Base-by-base conservation (phyloP, 2,797 vertebrate species). In the Mus minutoides region DNA sequence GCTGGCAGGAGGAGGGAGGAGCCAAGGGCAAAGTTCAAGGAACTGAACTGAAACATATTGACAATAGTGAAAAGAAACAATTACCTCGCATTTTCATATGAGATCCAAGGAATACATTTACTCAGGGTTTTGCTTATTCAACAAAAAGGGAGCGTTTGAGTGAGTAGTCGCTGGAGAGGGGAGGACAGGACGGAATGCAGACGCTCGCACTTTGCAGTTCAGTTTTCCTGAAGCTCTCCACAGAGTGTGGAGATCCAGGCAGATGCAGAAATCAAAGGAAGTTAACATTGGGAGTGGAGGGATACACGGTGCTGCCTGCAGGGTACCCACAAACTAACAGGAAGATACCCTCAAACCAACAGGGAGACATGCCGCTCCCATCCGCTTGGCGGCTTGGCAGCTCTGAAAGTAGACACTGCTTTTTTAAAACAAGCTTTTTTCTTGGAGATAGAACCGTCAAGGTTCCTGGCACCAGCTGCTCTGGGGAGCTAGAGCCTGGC, bases 101-200 rank as follows among this genome's bases (percentile, higher is more conserved):
- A 82, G 79, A 95, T 76, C 87, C 6, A 0, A 92, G 80, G 95
- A 97, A 97, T 95, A 95, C 85, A 97, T 97, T 82, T 93, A 92
- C 88, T 85, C 91, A 69, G 73, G 75, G 88, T 97, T 98, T 94
- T 97, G 97, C 97, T 98, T 97, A 97, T 94, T 97, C 96, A 54
- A 97, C 97, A 97, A 95, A 96, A 96, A 40, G 26, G 4, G 43
- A 62, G 58, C 58, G 2, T 60, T 24, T 34, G 16, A 71, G 43
- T 7, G n/a, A n/a, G 92, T 46, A 76, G 78, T 12, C 76, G 94
- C 71, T 0, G 0, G 92, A 73, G 95, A 95, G 64, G 54, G 89
- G 37, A 90, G 76, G 85, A 69, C 87, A 16, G 14, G 3, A 78
- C 83, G 34, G 85, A 97, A 93, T 83, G 97, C 97, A 91, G 94